phyloP scores from a whole-genome alignment of 2,113 vertebrate genomes.

The Perca flavescens region DNA sequence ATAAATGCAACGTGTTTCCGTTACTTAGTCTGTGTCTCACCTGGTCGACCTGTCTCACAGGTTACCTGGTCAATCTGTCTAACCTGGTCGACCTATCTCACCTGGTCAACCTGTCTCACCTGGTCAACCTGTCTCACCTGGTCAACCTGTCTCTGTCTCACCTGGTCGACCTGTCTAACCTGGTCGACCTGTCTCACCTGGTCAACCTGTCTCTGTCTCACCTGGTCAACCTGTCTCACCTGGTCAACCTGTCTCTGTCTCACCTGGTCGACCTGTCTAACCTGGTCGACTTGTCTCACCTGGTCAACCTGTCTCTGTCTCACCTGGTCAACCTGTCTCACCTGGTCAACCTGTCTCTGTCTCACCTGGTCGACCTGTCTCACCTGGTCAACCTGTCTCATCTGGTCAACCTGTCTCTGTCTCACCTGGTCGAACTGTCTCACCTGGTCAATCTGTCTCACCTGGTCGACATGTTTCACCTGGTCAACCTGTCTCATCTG shows the following conservation, averaged over 20 bases:
- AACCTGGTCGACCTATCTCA: too few species aligned
- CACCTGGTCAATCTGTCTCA: conserved; percentile 91
- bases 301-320: conserved; percentile 54
- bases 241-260: too few species aligned
- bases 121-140: too few species aligned
- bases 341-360: conserved; percentile 93
- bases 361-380: conserved; percentile 79
- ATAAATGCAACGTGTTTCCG: too few species aligned
- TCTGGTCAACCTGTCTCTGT: conserved; percentile 92
- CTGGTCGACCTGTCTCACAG: conserved; percentile 86
- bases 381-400: not conserved
- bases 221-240: conserved; percentile 37
- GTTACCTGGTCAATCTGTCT: too few species aligned
- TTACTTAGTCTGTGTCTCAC: not conserved
- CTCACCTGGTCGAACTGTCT: not conserved
- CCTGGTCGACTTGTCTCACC: conserved; percentile 92
- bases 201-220: not conserved
- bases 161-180: not conserved
- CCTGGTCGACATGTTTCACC: conserved; percentile 89
- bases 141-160: too few species aligned
- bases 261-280: conserved; percentile 81
- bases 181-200: conserved; percentile 59
- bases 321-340: not conserved
- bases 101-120: too few species aligned
- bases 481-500: conserved; percentile 50